Evolutionary conservation across 2,888 invertebrate genomes (phyloP).

Genomic region (Oxyscelio sp.): DNA sequence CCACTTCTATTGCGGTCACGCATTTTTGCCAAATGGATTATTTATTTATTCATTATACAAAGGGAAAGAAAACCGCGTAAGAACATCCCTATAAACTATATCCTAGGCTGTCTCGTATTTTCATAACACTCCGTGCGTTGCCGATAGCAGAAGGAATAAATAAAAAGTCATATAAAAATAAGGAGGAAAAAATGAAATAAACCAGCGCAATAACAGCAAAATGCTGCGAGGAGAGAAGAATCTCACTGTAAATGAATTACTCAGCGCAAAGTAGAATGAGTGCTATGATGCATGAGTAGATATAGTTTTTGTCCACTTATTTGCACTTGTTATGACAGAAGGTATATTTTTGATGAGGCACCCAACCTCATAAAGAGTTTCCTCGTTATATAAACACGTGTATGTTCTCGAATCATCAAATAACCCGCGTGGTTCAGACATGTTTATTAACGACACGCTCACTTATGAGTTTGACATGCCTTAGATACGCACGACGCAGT

Average conservation of each 20-base stretch:
- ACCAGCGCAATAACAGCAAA: conserved; percentile 38
- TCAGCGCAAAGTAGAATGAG: conserved; percentile 63
- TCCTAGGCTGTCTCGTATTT: conserved; percentile 66
- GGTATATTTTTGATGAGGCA: conserved; percentile 69
- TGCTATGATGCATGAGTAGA: conserved; percentile 60
- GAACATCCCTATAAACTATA: conserved; percentile 51
- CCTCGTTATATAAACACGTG: conserved; percentile 61
- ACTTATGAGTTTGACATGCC: conserved; percentile 54
- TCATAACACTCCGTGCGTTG: conserved; percentile 49
- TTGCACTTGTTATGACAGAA: conserved; percentile 71
- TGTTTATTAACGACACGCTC: conserved; percentile 69
- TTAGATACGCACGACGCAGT: conserved; percentile 7
- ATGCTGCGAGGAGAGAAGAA: conserved; percentile 54
- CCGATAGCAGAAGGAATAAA: conserved; percentile 10
- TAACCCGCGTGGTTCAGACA: conserved; percentile 54
- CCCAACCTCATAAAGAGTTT: conserved; percentile 59
- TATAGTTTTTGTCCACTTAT: conserved; percentile 67
- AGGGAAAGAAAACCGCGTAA: conserved; percentile 21
- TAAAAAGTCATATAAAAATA: conserved; percentile 18
- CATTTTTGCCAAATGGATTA: conserved; percentile 55
- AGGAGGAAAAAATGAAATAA: conserved; percentile 28
- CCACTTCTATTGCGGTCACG: conserved; percentile 36
- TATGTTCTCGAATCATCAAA: conserved; percentile 58
- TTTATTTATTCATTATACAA: conserved; percentile 66
- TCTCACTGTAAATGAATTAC: conserved; percentile 66